Base-by-base conservation (phyloP, 2,113 vertebrate species). In the Dipodomys merriami region DNA sequence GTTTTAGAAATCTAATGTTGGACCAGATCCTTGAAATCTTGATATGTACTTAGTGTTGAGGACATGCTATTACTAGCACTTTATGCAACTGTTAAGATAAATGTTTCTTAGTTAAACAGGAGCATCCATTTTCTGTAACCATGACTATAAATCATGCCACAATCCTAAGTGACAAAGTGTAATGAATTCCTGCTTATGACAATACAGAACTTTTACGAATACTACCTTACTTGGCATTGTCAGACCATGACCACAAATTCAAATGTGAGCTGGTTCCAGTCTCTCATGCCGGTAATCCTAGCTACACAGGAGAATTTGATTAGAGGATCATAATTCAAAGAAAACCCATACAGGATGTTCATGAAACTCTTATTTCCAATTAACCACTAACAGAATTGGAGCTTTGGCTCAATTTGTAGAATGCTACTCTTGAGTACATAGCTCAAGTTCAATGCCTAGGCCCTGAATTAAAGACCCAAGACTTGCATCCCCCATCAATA, bases 1-100 rank as follows among this genome's bases (percentile, higher is more conserved):
- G 62, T 49, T 84, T 80, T 82, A 80, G 57, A 90, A 93, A 94
- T 77, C 80, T 74, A 93, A 78, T 33, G 29, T 60, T 84, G 73
- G 10, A 12, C 27, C 29, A 77, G 67, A 39, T 77, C 62, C 67
- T 73, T 94, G 77, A 64, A n/a, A 90, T 87, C 64, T 64, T 73
- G 35, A 62, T 65, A 72, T 3, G 53, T 5, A 19, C 29, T 78
- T 71, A 16, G 29, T 81, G 18, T 81, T 91, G 62, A 19, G 23
- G 25, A 53, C 8, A 71, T 67, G 23, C 39, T 74, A 73, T 89
- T 83, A 78, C 72, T 60, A 94, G 30, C 53, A 84, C 39, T 35
- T 91, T 86, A 65, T 82, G 46, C 20, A 94, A 84, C n/a, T 74
- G 44, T 62, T 69, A 30, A 71, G 77, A 89, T 77, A 76, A 86